Evolutionary conservation across 1,140 invertebrate genomes (phyloP).

Genomic region (Panagrolaimus sp.): DNA sequence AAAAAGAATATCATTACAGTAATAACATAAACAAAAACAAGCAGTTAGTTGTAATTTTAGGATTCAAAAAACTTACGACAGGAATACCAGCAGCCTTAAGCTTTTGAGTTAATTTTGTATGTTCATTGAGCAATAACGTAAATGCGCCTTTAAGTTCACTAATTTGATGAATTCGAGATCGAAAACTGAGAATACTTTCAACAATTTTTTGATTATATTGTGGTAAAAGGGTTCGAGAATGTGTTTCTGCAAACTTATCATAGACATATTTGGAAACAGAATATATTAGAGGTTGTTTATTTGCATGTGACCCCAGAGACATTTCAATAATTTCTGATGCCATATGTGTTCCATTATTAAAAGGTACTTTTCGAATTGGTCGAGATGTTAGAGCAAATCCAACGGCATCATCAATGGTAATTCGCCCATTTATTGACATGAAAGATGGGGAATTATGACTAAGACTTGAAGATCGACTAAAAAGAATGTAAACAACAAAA

Average conservation of each 20-base stretch:
- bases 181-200: neutral
- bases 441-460: neutral
- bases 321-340: neutral
- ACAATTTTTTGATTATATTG: neutral
- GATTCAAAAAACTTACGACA: too few relatives aligned
- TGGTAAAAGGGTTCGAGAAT: neutral
- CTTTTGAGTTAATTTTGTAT: neutral
- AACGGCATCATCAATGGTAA: neutral
- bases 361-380: neutral
- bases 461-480: neutral
- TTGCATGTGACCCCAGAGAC: neutral
- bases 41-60: too few relatives aligned
- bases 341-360: neutral
- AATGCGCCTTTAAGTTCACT: constrained; percentile 4
- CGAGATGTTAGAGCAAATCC: neutral
- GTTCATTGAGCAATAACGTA: neutral
- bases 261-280: neutral
- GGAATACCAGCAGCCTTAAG: neutral
- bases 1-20: neutral
- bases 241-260: neutral
- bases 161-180: neutral
- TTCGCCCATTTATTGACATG: neutral
- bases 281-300: neutral
- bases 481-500: neutral
- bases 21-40: too few relatives aligned